Evolutionary conservation across 2,113 vertebrate species (phyloP).

Genomic region (Hemicordylus capensis): DNA sequence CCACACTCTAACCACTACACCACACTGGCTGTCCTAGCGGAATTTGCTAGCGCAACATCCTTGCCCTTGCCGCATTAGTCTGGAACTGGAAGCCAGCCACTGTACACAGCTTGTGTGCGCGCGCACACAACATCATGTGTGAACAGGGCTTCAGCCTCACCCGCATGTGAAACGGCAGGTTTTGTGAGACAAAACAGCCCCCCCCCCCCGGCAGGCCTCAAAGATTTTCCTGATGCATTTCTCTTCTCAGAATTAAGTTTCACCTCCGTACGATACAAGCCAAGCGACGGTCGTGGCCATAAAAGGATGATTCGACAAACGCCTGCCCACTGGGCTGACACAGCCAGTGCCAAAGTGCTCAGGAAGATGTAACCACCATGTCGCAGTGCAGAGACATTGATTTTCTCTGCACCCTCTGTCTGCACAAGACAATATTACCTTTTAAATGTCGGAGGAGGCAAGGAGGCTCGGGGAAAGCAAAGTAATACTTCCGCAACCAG

Average conservation of each 20-base stretch:
- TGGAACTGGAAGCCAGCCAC: too few relatives aligned
- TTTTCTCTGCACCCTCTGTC: slow-evolving; percentile 31
- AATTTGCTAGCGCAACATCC: too few relatives aligned
- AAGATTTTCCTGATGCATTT: slow-evolving; percentile 22
- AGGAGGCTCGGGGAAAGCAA: slow-evolving; percentile 46
- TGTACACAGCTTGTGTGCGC: too few relatives aligned
- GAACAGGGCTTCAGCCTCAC: too few relatives aligned
- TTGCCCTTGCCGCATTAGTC: too few relatives aligned
- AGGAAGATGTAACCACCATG: slow-evolving; percentile 41
- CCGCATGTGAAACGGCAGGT: too few relatives aligned
- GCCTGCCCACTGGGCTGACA: slow-evolving; percentile 36
- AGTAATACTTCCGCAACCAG: slow-evolving; percentile 44
- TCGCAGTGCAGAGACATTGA: slow-evolving; percentile 15
- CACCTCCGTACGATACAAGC: slow-evolving; percentile 24
- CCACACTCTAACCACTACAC: too few relatives aligned
- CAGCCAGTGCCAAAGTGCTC: slow-evolving; percentile 47
- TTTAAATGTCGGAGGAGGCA: slow-evolving; percentile 58
- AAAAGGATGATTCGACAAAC: slow-evolving; percentile 53
- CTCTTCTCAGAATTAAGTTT: slow-evolving; percentile 58
- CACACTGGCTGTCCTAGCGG: too few relatives aligned
- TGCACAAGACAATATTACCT: slow-evolving; percentile 39
- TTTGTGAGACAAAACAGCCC: too few relatives aligned
- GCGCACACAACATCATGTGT: too few relatives aligned
- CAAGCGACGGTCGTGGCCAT: slow-evolving; percentile 43
- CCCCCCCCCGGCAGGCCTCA: slow-evolving; percentile 8